Conservation (phyloP, 2,797 vertebrate genomes). For the Clamator glandarius region DNA sequence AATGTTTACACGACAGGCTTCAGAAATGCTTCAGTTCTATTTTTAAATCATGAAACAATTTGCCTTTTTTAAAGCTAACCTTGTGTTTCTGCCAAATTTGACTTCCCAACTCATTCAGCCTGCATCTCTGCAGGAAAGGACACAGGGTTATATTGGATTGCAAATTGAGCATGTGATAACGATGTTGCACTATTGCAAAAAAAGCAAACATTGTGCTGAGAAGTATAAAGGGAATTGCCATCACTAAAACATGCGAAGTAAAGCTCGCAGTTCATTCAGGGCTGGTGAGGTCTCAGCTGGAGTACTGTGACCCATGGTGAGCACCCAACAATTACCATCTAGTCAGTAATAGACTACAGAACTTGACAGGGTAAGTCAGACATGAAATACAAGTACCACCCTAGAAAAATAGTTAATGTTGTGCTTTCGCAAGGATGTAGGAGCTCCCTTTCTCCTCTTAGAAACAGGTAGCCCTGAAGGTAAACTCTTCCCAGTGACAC, state of each 20-base stretch:
- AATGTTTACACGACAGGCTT: not conserved
- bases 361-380: not conserved
- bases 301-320: not conserved
- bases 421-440: not conserved
- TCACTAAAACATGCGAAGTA: not conserved
- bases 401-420: not conserved
- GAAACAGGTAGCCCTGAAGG: not conserved
- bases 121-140: not conserved
- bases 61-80: not conserved
- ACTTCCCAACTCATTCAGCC: not conserved
- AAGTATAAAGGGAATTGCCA: not conserved
- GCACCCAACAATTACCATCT: not conserved
- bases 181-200: constrained; percentile 10
- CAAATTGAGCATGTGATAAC: not conserved
- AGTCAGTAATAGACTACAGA: fast-evolving
- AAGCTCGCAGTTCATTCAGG: not conserved
- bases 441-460: not conserved
- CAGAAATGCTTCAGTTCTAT: not conserved
- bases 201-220: constrained; percentile 5
- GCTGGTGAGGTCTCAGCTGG: not conserved
- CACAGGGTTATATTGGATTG: fast-evolving
- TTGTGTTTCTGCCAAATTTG: not conserved
- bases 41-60: not conserved
- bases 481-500: not conserved
- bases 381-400: not conserved